A percentile compares a stretch with the other conserved stretches of the same genome.
Conservation (phyloP, 1,140 invertebrate species). For the Drosophila kanapiae region DNA sequence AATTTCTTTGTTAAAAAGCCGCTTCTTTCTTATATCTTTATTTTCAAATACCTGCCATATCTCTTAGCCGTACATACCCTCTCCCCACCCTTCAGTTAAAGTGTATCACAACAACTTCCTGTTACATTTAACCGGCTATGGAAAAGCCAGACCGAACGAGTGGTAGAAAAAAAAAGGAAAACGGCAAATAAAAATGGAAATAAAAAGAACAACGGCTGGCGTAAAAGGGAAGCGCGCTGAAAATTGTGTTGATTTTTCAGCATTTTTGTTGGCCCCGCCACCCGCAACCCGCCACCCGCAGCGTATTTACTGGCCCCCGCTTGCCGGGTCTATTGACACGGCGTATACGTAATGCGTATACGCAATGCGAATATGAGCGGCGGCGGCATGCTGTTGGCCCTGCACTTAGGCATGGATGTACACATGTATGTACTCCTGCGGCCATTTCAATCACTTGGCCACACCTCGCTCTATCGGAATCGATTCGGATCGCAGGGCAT, state of each 20-base stretch:
- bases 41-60: too few species aligned
- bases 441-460: slow-evolving; percentile 1
- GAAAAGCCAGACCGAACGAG: slow-evolving; percentile 16
- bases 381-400: slow-evolving; percentile 10
- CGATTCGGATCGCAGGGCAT: not conserved
- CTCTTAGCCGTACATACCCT: not conserved
- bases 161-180: slow-evolving; percentile 11
- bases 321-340: slow-evolving; percentile 29
- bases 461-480: not conserved
- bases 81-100: not conserved
- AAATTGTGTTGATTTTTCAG: slow-evolving; percentile 61
- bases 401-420: slow-evolving; percentile 19
- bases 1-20: too few species aligned
- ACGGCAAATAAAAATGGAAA: slow-evolving; percentile 5
- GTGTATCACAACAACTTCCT: slow-evolving; percentile 29
- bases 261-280: slow-evolving; percentile 22
- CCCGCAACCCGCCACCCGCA: not conserved
- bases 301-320: slow-evolving; percentile 31
- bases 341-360: slow-evolving; percentile 41
- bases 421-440: not conserved
- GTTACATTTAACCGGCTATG: slow-evolving; percentile 18
- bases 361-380: slow-evolving; percentile 15
- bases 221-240: slow-evolving; percentile 24
- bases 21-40: too few species aligned
- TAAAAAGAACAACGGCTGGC: slow-evolving; percentile 23